phyloP scores from a whole-genome alignment of 2,113 vertebrate genomes.

The Hemiprocne comata region DNA sequence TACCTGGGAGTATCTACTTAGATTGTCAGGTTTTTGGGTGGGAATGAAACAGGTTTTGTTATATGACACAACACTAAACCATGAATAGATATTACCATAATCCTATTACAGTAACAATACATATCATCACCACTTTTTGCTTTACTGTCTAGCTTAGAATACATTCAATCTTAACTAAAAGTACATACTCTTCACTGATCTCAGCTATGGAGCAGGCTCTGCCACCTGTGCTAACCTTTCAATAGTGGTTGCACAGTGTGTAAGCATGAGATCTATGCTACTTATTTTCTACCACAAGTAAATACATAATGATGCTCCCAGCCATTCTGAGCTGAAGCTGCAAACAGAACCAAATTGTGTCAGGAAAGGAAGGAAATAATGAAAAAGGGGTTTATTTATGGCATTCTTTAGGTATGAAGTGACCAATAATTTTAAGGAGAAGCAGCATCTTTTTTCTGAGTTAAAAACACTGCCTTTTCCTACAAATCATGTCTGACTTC shows the following conservation, averaged over 20 bases:
- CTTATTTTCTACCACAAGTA: neutral
- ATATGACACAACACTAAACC: neutral
- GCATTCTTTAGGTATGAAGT: neutral
- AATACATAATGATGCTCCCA: neutral
- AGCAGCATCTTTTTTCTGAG: neutral
- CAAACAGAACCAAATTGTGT: neutral
- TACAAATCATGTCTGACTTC: neutral
- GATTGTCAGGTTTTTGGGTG: neutral
- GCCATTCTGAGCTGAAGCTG: neutral
- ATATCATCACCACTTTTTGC: neutral
- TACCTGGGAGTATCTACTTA: neutral
- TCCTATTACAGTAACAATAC: neutral
- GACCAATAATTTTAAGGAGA: neutral
- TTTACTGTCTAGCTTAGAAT: neutral
- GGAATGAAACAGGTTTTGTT: neutral
- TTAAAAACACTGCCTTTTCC: neutral
- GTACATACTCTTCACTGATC: neutral
- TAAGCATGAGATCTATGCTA: neutral
- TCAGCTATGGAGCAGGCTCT: neutral
- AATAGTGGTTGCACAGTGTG: rapidly evolving
- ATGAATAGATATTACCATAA: neutral
- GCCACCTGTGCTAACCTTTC: neutral
- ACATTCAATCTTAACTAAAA: neutral
- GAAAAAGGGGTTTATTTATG: neutral
- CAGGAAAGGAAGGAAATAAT: neutral